Evolutionary conservation across 2,797 vertebrate species (phyloP).

Genomic region (Muraenolepis orangiensis): DNA sequence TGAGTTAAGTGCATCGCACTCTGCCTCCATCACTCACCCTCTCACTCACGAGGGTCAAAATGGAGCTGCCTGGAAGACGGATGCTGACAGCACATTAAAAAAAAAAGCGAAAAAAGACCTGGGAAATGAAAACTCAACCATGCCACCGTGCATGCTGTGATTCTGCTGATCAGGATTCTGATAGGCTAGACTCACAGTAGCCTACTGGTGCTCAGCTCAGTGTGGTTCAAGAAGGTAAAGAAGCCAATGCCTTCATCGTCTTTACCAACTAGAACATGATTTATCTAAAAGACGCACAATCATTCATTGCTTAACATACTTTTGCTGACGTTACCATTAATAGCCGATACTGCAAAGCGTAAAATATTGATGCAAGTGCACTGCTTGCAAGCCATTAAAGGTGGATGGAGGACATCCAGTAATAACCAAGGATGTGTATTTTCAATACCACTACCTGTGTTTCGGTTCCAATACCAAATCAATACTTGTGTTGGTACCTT

Average conservation of each 20-base stretch:
- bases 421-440: background rate
- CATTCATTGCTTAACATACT: background rate
- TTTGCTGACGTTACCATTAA: background rate
- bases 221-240: background rate
- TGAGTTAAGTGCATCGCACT: slow-evolving; percentile 50
- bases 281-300: background rate
- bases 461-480: background rate
- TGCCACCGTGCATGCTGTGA: too few relatives aligned
- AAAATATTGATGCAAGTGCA: slow-evolving; percentile 13
- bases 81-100: slow-evolving; percentile 12
- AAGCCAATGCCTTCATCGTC: background rate
- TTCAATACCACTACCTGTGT: background rate
- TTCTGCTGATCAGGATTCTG: background rate
- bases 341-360: background rate
- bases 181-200: background rate
- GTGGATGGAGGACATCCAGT: background rate
- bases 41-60: slow-evolving; percentile 33
- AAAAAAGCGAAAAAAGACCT: background rate
- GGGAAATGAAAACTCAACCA: background rate
- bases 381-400: background rate
- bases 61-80: slow-evolving; percentile 55
- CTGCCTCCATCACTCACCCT: slow-evolving; percentile 32
- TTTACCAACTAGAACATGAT: background rate
- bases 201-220: background rate
- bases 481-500: background rate